These are phyloP conservation scores for Toxonevra muliebris DNA, from an alignment of 2,888 invertebrate genomes.

Conservation along the genomic window DNA sequence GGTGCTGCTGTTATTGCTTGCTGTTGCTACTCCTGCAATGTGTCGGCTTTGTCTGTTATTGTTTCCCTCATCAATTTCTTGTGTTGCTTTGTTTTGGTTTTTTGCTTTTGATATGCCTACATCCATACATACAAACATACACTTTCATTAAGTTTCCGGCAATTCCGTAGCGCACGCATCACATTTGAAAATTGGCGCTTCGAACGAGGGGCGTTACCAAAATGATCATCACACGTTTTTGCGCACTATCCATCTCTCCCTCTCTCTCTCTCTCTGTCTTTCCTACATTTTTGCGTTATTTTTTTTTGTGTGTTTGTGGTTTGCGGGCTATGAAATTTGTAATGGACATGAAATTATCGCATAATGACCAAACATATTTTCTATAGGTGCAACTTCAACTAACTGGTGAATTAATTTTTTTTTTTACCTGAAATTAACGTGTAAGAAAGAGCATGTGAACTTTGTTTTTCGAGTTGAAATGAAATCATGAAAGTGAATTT, in stretches of 20 bases:
- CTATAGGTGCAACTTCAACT: background rate
- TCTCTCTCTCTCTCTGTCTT: constrained; percentile 22
- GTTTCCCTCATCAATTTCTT: constrained; percentile 8
- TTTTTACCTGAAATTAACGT: too few relatives aligned
- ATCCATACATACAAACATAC: constrained; percentile 14
- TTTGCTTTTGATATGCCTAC: too few relatives aligned
- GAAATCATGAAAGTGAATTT: too few relatives aligned
- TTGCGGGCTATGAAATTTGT: constrained; percentile 40
- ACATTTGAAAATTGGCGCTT: constrained; percentile 40
- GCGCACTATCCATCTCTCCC: constrained; percentile 13
- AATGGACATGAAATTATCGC: constrained; percentile 44
- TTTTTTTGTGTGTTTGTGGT: constrained; percentile 6
- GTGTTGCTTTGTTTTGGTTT: constrained; percentile 32
- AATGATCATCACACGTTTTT: constrained; percentile 63
- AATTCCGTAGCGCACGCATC: constrained; percentile 27
- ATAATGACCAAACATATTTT: constrained; percentile 44
- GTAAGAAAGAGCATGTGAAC: too few relatives aligned
- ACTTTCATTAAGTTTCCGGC: constrained; percentile 35
- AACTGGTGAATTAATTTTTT: too few relatives aligned
- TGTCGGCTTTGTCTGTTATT: too few relatives aligned
- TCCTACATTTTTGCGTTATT: constrained; percentile 54
- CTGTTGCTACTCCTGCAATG: constrained; percentile 20
- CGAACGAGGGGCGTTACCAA: constrained; percentile 57
- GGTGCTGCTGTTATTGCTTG: constrained; percentile 26
- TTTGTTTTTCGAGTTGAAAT: too few relatives aligned